Conservation (phyloP, 23 tunicate species). For the Corella eumyota region DNA sequence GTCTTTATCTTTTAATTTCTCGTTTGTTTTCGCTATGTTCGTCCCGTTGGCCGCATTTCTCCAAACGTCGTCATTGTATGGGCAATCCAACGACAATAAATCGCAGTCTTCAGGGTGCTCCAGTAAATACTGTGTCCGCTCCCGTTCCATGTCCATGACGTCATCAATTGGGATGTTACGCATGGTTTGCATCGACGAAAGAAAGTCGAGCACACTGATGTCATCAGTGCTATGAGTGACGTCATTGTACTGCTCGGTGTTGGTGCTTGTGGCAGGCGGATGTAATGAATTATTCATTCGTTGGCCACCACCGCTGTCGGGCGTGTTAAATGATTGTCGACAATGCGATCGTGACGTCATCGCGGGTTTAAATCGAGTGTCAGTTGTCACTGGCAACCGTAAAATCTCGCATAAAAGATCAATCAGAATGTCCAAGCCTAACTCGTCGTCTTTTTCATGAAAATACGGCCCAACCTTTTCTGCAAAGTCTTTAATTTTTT, state of each 20-base stretch:
- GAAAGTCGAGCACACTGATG: constrained; percentile 18
- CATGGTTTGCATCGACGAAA: constrained; percentile 30
- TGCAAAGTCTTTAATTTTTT: too few species aligned
- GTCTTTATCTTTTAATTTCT: too few species aligned
- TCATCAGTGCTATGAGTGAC: neutral
- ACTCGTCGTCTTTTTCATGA: too few species aligned
- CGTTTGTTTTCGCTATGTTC: too few species aligned
- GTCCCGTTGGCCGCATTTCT: too few species aligned
- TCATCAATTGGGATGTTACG: constrained; percentile 22
- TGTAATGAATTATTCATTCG: too few species aligned
- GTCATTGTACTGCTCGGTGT: neutral
- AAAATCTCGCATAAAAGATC: neutral
- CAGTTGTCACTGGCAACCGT: neutral
- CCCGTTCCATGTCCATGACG: constrained; percentile 7
- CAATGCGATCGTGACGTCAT: too few species aligned
- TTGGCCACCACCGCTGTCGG: too few species aligned
- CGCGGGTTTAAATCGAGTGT: too few species aligned
- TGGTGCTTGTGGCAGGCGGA: neutral
- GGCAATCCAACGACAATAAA: constrained; percentile 19
- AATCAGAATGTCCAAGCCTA: too few species aligned
- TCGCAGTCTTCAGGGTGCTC: constrained; percentile 14
- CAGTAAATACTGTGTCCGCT: constrained; percentile 5
- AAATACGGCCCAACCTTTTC: too few species aligned
- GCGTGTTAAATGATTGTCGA: too few species aligned
- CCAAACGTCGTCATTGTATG: constrained; percentile 25